Conservation (phyloP, 2,797 vertebrate species). For the Leuciscus waleckii region DNA sequence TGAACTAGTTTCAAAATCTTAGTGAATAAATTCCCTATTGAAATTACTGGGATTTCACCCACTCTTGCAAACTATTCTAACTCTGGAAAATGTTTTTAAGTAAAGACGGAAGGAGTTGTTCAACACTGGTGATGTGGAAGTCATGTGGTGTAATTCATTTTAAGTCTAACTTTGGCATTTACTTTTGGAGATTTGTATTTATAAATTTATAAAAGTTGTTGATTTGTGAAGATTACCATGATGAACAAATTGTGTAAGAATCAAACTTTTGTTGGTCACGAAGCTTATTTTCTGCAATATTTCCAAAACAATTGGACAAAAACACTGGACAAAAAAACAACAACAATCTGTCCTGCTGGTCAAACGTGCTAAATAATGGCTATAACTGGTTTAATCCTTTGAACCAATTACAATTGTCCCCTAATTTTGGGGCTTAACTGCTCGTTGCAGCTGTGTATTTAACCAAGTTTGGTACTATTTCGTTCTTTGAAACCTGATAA, state of each 20-base stretch:
- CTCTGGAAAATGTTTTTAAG: not conserved
- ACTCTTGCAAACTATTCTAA: not conserved
- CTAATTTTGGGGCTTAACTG: too few species aligned
- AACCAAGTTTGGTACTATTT: not conserved
- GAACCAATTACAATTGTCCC: not conserved
- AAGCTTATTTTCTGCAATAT: not conserved
- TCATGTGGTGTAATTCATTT: not conserved
- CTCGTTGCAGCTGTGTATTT: not conserved
- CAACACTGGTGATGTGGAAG: not conserved
- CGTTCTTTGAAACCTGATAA: not conserved
- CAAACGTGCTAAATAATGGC: not conserved
- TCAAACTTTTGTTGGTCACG: not conserved
- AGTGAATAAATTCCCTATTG: not conserved
- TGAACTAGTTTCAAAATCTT: too few species aligned
- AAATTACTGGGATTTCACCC: not conserved
- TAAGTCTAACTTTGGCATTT: not conserved
- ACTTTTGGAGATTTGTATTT: not conserved
- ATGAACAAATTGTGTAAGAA: not conserved
- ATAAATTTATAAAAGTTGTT: not conserved
- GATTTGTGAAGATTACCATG: not conserved
- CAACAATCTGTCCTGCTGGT: not conserved
- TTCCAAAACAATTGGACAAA: not conserved
- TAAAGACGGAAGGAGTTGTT: not conserved
- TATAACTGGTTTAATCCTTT: not conserved
- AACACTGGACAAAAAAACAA: not conserved